These are phyloP conservation scores for Sparidentex hasta DNA, from an alignment of 2,797 vertebrate genomes.

Conservation along the genomic window DNA sequence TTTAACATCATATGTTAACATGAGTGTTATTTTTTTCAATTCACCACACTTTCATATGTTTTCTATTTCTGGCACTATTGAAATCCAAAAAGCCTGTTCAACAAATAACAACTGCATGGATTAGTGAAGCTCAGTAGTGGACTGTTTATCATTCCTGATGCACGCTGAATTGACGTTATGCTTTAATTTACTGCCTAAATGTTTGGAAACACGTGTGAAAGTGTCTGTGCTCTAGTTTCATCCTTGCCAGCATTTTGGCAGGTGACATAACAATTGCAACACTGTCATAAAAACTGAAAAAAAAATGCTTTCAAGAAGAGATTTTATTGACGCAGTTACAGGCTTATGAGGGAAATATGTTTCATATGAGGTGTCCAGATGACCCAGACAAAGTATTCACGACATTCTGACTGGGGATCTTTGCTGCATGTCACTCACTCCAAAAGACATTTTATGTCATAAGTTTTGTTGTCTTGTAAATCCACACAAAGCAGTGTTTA, in stretches of 20 bases:
- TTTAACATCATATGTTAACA: neutral
- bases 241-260: constrained; percentile 35
- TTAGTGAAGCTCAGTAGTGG: constrained; percentile 42
- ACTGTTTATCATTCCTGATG: constrained; percentile 34
- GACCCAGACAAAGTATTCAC: neutral
- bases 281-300: constrained; percentile 23
- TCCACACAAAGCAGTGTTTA: constrained; percentile 33
- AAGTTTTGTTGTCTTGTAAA: constrained; percentile 31
- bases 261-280: constrained; percentile 43
- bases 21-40: too few species aligned
- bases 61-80: neutral
- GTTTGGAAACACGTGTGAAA: constrained; percentile 44
- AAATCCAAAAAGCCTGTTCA: constrained; percentile 8
- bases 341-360: constrained; percentile 1
- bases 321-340: constrained; percentile 26
- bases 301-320: constrained; percentile 24
- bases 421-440: constrained; percentile 7
- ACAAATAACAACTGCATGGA: constrained; percentile 20
- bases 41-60: too few species aligned
- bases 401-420: neutral
- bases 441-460: neutral
- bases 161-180: constrained; percentile 26
- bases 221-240: constrained; percentile 27
- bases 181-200: constrained; percentile 38
- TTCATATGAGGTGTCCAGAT: neutral